phyloP scores from a whole-genome alignment of 2,888 invertebrate genomes.

The Tholera decimalis region DNA sequence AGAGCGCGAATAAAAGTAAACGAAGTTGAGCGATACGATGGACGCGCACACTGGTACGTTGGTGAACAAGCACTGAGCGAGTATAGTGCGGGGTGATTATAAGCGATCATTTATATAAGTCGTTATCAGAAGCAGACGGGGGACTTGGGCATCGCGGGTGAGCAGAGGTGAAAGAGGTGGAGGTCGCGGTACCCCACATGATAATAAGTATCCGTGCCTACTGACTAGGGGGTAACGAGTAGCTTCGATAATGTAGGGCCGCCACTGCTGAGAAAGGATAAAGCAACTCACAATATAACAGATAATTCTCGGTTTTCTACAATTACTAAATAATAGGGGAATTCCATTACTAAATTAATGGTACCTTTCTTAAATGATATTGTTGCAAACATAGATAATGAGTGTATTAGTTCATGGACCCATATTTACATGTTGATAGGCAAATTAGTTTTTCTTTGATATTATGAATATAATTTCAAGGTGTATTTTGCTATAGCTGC shows the following conservation, averaged over 20 bases:
- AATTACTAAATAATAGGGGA: no score
- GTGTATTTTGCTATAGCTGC: neutral
- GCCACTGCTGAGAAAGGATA: constrained; percentile 56
- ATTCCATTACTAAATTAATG: no score
- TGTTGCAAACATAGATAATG: constrained; percentile 1
- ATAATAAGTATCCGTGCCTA: constrained; percentile 83
- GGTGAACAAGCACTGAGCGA: constrained; percentile 70
- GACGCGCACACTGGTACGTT: constrained; percentile 68
- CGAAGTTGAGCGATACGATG: constrained; percentile 30
- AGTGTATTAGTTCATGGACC: neutral
- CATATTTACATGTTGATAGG: neutral
- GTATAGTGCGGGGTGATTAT: constrained; percentile 67
- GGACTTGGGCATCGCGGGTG: constrained; percentile 74
- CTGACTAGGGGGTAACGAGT: constrained; percentile 88
- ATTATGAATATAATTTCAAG: neutral
- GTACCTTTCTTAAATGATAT: neutral
- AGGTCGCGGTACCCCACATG: constrained; percentile 81
- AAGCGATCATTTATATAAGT: constrained; percentile 81
- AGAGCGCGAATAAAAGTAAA: constrained; percentile 45
- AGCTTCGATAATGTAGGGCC: constrained; percentile 72
- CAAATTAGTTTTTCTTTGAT: neutral
- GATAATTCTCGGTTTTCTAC: no score
- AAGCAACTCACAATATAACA: constrained; percentile 46
- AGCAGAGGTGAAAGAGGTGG: constrained; percentile 73
- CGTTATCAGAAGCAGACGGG: constrained; percentile 83